Evolutionary conservation across 2,888 invertebrate species (phyloP), one percentile per base, ranked within the genome.

Genomic region (Ormia ochracea): DNA sequence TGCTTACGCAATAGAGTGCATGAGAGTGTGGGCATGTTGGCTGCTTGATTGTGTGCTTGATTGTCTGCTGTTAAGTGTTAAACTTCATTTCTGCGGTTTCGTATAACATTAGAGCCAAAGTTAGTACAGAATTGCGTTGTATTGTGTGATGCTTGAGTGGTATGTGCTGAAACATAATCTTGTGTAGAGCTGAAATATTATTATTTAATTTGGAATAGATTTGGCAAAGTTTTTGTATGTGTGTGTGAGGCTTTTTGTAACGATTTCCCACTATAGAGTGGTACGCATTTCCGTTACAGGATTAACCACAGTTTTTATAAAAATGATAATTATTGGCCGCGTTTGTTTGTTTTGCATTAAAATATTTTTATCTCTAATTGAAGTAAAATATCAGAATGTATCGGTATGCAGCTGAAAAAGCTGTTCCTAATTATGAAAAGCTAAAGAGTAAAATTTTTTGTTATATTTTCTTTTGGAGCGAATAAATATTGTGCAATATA

Each of bases 41-140:
- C 41, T 65, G 17, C 48, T 48, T 65, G n/a, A n/a, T n/a, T n/a
- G n/a, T n/a, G n/a, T n/a, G 28, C 43, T 48, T 48, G 38, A 45
- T 63, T 76, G 45, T 45, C 69, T 69, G 31, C 36, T 63, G 26
- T 48, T 52, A 68, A 54, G 58, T 68, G 68, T 38, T 69, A 54
- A 45, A 76, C 61, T 69, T 76, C 36, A 28, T 21, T n/a, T 21
- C 26, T 45, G 45, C 14, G 21, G 45, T 72, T 61, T 43, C 23
- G 12, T 69, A 6, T 7, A 45, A 33, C n/a, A 5, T 23, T 36
- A 4, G 21, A 10, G 12, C 21, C 3, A 6, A 52, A 21, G 4
- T 21, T 50, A 17, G 12, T 72, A 7, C 33, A 26, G 28, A 26
- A n/a, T 63, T 48, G 41, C n/a, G 58, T 50, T 41, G 50, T 26